Conservation (phyloP, 2,888 invertebrate genomes). For the Ypsolopha scabrella region DNA sequence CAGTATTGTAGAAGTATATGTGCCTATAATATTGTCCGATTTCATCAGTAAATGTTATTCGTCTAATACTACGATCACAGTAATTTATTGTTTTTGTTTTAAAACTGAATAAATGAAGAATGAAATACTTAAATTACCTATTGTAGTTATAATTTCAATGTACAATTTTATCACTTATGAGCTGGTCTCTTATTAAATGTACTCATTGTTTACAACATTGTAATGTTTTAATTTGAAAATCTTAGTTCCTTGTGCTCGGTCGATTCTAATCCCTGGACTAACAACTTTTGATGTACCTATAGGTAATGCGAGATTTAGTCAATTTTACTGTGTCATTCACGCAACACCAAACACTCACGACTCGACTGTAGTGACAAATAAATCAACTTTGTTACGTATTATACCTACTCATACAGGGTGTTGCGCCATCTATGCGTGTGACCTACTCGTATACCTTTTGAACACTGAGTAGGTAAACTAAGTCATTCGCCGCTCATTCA, state of each 20-base stretch:
- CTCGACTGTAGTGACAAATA: too few relatives aligned
- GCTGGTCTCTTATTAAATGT: constrained; percentile 64
- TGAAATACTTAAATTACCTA: constrained; percentile 4
- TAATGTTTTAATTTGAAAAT: not conserved
- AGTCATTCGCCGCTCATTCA: constrained; percentile 32
- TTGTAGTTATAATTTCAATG: not conserved
- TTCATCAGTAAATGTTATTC: not conserved
- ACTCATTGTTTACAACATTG: constrained; percentile 28
- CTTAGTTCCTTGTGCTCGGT: not conserved
- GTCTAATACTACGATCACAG: not conserved
- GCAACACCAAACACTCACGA: too few relatives aligned
- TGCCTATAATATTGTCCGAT: not conserved
- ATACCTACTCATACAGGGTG: too few relatives aligned
- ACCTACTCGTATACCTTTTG: not conserved
- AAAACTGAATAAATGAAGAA: not conserved
- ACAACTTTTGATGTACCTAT: too few relatives aligned
- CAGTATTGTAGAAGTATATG: constrained; percentile 2
- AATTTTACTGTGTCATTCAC: too few relatives aligned
- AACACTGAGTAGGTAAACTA: constrained; percentile 12
- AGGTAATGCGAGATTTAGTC: too few relatives aligned
- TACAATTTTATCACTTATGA: constrained; percentile 21
- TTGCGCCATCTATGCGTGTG: too few relatives aligned
- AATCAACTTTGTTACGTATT: too few relatives aligned
- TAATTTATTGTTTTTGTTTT: not conserved
- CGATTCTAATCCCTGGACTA: not conserved